Base-by-base conservation (phyloP, 64 coral and sea anemone genomes). In the Cladopsammia gracilis region DNA sequence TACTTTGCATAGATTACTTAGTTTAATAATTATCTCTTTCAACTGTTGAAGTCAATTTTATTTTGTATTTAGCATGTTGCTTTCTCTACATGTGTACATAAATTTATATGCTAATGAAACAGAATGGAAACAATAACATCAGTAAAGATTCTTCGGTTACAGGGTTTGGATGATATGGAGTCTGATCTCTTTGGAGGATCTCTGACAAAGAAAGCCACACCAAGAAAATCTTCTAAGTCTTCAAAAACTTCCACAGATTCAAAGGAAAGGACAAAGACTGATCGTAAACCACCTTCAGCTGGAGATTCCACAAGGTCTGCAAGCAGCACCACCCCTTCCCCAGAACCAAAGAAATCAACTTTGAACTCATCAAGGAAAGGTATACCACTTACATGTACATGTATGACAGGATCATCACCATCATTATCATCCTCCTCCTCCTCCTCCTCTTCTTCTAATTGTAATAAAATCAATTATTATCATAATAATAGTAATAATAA, bases 141-240 rank as follows among this genome's bases (percentile, higher is more conserved):
- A 34, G 34, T 34, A 34, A 34, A 34, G 2, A 34, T 34, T 34
- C 34, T 34, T 34, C 34, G 0, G 25, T 26, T 71, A 9, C 70
- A 97, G 96, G 96, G 88, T 66, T 82, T 97, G 66, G 96, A 97
- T 83, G 96, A 97, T 56, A 86, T 97, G 83, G 96, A 97, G 58
- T 94, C 96, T 23, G 92, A 97, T 59, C 60, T 97, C 18, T 97
- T 97, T 91, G 96, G 96, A 19, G 89, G 91, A 64, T 97, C 96
- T 6, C 71, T 97, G 54, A 61, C 51, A 62, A 90, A 76, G 58
- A 93, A 97, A 0, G 25, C 72, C 7, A 79, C 81, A n/a, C 58
- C 86, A 14, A 83, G 52, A 43, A 96, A 93, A 69, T 15, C 80
- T 14, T 62, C 88, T 50, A 90, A 66, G 19, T 43, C 92, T 23